A percentile compares a stretch with the other conserved stretches of the same genome.
Conservation (phyloP, 1,140 invertebrate genomes). For the Melipona quadrifasciata region DNA sequence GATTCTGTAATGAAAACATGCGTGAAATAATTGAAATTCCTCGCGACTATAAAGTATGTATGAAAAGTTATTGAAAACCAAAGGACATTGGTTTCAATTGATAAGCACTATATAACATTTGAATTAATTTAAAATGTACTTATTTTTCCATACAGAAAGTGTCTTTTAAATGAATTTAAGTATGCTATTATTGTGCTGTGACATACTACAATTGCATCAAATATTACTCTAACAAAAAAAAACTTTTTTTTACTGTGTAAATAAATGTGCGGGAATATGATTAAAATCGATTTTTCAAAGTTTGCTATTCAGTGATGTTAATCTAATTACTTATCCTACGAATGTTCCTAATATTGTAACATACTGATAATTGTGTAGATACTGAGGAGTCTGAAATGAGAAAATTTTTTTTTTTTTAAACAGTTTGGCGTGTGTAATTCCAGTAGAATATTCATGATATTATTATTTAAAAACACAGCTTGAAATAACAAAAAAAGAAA, state of each 20-base stretch:
- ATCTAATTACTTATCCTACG: constrained; percentile 66
- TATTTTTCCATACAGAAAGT: constrained; percentile 41
- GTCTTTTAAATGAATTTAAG: constrained; percentile 54
- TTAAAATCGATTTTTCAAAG: constrained; percentile 65
- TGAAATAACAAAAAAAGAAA: background rate
- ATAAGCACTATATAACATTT: background rate
- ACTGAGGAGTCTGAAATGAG: constrained; percentile 23
- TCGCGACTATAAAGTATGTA: background rate
- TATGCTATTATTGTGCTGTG: constrained; percentile 56
- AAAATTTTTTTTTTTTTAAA: constrained; percentile 34
- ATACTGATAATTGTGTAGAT: constrained; percentile 54
- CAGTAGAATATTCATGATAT: background rate
- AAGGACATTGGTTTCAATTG: background rate
- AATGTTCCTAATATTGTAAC: constrained; percentile 72
- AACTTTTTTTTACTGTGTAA: constrained; percentile 71
- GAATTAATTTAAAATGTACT: constrained; percentile 62
- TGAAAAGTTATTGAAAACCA: background rate
- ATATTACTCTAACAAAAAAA: constrained; percentile 41
- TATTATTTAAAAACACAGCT: constrained; percentile 1
- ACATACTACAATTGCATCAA: constrained; percentile 32
- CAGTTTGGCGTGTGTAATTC: constrained; percentile 10
- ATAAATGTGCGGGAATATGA: constrained; percentile 64
- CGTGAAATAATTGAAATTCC: constrained; percentile 4
- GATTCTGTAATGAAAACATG: background rate
- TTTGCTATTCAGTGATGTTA: constrained; percentile 64